These are phyloP conservation scores for Sarcophaga carnaria DNA, from an alignment of 2,888 invertebrate species.

Conservation along the genomic window DNA sequence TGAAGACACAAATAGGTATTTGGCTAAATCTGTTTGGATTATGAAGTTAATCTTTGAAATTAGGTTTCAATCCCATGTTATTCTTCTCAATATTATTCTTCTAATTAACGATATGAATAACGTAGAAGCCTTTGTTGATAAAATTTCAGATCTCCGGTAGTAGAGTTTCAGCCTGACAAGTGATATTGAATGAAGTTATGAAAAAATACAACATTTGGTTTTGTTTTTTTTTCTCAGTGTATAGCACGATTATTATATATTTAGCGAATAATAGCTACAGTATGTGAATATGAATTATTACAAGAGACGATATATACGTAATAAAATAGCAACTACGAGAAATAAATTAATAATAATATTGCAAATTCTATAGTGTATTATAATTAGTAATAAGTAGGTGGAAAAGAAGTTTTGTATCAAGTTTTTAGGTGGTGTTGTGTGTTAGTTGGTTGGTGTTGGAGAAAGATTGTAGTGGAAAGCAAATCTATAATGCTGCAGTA, in stretches of 20 bases:
- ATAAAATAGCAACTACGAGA: slow-evolving; percentile 16
- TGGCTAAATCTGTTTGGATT: too few species aligned
- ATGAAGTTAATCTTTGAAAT: too few species aligned
- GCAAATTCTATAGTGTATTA: background rate
- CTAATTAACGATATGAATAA: too few species aligned
- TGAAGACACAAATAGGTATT: too few species aligned
- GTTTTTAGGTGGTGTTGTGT: slow-evolving; percentile 7
- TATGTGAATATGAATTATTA: slow-evolving; percentile 51
- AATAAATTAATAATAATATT: slow-evolving; percentile 10
- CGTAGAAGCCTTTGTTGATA: too few species aligned
- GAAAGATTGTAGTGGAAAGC: background rate
- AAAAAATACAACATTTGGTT: slow-evolving; percentile 56
- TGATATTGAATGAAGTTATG: background rate
- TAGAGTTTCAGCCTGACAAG: background rate
- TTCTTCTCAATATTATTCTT: too few species aligned
- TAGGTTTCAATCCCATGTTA: too few species aligned
- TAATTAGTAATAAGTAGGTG: background rate
- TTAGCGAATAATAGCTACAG: slow-evolving; percentile 56
- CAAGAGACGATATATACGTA: slow-evolving; percentile 49
- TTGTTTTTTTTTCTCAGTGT: slow-evolving; percentile 50
- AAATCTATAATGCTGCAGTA: slow-evolving; percentile 12
- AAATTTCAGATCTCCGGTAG: too few species aligned
- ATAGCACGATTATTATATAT: slow-evolving; percentile 59
- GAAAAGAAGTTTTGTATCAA: background rate
- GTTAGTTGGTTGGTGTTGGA: background rate